Conservation (phyloP, 2,797 vertebrate species). For the Galagoides demidoff region DNA sequence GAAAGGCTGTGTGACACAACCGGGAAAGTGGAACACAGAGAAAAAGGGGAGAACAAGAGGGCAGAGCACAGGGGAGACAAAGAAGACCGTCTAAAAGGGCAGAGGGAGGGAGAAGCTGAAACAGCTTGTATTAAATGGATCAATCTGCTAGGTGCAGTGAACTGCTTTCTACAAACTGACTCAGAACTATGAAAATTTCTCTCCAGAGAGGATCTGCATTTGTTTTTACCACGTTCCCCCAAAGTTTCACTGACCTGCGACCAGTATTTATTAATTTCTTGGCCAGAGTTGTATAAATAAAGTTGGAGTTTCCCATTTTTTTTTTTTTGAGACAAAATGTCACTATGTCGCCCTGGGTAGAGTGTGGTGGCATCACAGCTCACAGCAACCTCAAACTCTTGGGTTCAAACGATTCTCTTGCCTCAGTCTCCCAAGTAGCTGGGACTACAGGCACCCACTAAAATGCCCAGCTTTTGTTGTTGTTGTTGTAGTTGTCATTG, state of each 20-base stretch:
- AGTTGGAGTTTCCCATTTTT: neutral
- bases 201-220: neutral
- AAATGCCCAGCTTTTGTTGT: too few relatives aligned
- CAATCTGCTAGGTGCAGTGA: neutral
- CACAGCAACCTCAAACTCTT: too few relatives aligned
- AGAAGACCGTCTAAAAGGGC: neutral
- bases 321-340: too few relatives aligned
- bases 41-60: neutral
- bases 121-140: neutral
- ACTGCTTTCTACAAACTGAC: neutral
- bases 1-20: neutral
- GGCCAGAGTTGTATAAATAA: neutral
- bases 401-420: too few relatives aligned
- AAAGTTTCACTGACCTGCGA: neutral
- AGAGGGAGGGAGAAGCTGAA: neutral
- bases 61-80: neutral
- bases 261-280: neutral
- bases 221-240: neutral
- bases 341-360: too few relatives aligned
- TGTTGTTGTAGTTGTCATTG: too few relatives aligned
- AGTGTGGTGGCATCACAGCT: too few relatives aligned
- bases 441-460: too few relatives aligned
- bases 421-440: too few relatives aligned
- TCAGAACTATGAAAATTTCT: neutral
- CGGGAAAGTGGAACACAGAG: neutral